Evolutionary conservation across 2,113 vertebrate genomes (phyloP).

Genomic region (Kryptolebias marmoratus): DNA sequence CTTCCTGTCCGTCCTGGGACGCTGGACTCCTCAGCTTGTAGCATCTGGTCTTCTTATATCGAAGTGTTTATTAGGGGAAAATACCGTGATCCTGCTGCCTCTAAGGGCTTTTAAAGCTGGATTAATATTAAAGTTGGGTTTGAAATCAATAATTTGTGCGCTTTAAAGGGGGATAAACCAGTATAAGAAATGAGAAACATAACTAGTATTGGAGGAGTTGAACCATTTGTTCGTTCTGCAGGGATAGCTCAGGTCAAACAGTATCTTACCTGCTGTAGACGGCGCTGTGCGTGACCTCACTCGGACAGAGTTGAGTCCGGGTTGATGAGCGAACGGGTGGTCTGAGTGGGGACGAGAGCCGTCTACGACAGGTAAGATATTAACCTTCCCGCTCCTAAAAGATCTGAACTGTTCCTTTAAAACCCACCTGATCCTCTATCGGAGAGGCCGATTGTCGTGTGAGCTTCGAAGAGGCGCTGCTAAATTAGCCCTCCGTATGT

Average conservation of each 20-base stretch:
- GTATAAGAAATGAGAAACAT: not conserved
- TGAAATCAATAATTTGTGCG: slow-evolving; percentile 9
- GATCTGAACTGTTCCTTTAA: no score
- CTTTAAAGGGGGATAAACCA: slow-evolving; percentile 6
- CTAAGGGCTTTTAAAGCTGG: not conserved
- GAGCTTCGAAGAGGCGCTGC: no score
- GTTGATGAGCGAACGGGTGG: no score
- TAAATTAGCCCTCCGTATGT: not conserved
- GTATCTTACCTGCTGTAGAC: no score
- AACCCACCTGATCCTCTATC: not conserved
- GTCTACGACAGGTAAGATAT: no score
- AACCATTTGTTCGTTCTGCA: no score
- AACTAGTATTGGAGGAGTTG: slow-evolving; percentile 1
- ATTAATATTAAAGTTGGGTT: not conserved
- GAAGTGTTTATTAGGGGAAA: slow-evolving; percentile 39
- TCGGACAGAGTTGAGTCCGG: no score
- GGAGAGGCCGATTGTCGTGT: not conserved
- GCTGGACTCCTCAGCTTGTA: slow-evolving; percentile 17
- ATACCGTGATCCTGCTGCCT: not conserved
- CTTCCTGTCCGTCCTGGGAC: slow-evolving; percentile 20
- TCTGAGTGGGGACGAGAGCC: no score
- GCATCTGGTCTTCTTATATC: slow-evolving; percentile 24
- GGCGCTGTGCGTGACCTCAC: no score
- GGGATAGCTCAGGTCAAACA: no score
- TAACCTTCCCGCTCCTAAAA: no score